Base-by-base conservation (phyloP, 2,113 vertebrate genomes). In the Melanotaenia duboulayi region DNA sequence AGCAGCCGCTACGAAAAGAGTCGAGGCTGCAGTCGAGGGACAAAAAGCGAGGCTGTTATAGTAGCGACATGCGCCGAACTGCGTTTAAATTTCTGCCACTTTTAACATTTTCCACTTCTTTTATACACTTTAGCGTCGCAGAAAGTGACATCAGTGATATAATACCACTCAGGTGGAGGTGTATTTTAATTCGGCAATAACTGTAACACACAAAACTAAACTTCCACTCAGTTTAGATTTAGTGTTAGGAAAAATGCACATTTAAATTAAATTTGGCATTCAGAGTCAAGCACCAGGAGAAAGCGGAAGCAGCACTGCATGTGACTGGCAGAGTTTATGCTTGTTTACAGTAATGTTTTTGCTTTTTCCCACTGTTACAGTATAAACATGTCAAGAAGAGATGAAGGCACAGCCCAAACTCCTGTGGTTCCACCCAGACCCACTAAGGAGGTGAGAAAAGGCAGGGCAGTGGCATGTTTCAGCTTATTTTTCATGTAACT, bases 381-480 rank as follows among this genome's bases (percentile, higher is more conserved):
- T 16, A 87, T 88, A 84, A 79, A 87, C 46, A 68, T 86, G 65
- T 86, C 89, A 46, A 67, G 65, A 64, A 87, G 65, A 57, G 80
- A 91, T 2, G 82, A 81, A 37, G 28, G 24, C 22, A 1, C 65
- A 12, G 58, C 56, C 4, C 12, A 76, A 6, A 42, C 74, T 25
- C 85, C 87, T 3, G 28, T 3, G 12, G 58, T 85, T 4, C 80
- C 89, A 7, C 78, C 81, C 0, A 62, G 76, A 60, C 76, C 86
- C 51, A 79, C 13, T 17, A 11, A 49, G 14, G 81, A 89, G 84
- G 88, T 70, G 20, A 70, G 67, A 7, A 22, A 11, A 3, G 13
- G 17, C 54, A 2, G 39, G 16, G 17, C 17, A 22, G 11, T 25
- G 24, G 10, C 7, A 10, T 11, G 22, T 7, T 61, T 42, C 23